Evolutionary conservation across 2,888 invertebrate species (phyloP), one percentile per base, ranked within the genome.

Genomic region (Monochamus alternatus): DNA sequence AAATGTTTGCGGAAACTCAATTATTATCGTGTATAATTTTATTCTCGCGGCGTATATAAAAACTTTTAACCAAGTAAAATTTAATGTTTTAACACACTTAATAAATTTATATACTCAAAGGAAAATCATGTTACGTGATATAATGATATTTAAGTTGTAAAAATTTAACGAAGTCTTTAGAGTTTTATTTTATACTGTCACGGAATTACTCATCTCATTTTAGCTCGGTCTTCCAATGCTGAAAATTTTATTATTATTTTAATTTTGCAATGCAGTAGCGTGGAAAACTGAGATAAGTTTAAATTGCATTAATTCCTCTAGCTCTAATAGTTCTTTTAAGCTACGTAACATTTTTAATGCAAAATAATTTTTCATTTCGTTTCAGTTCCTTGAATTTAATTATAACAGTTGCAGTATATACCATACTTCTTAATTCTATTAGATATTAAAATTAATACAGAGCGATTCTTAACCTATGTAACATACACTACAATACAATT

Each of bases 221-320:
- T 55, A 63, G 44, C 71, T 30, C 44, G 68, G 67, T 10, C 70
- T 73, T 77, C 67, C 76, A 66, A 75, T 66, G 76, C 77, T 75
- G 67, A 81, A 80, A 82, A 80, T 83, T 84, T 83, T 84, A 84
- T 84, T 84, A 81, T 83, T 83, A 83, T 84, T 85, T 84, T 83
- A 84, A 85, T 84, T 82, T 81, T 81, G 76, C 55, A 74, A 82
- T 78, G 81, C 84, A 81, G 70, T 82, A 77, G 81, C 78, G 80
- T 81, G 84, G 79, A 83, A 84, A 77, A 77, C 80, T 75, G 75
- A 80, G 84, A 85, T 84, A 85, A 84, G 80, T 82, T 82, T 73
- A 78, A 82, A 82, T 82, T 80, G 78, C 76, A 81, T 77, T 83
- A 75, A 80, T 80, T 80, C 76, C 68, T 72, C 69, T 67, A 76